Base-by-base conservation (phyloP, 2,113 vertebrate species). In the Otocyon megalotis region DNA sequence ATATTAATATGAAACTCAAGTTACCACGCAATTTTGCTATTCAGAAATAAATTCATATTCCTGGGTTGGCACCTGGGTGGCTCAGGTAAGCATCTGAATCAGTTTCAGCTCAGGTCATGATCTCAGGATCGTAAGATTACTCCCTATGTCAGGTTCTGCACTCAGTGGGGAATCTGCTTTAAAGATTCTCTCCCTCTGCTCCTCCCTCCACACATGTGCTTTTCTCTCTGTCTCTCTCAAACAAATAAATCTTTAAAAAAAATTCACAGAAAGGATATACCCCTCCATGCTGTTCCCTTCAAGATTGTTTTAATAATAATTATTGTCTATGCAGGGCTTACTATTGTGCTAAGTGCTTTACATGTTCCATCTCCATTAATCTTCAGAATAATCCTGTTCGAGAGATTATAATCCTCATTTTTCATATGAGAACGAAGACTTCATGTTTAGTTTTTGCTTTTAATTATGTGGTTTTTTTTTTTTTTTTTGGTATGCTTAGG, bases 371-470 rank as follows among this genome's bases (percentile, higher is more conserved):
- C 20, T 79, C 28, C 82, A 83, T 79, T 95, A 90, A 76, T 85
- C 37, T 50, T 93, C 32, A 72, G 10, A n/a, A 4, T 93, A 90
- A 79, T 65, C 26, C 48, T 88, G 0, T 82, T 80, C 58, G 54
- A 88, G 60, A 48, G n/a, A 82, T 19, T 65, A 20, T 60, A 67
- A 63, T 35, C 14, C 17, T 0, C 10, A 1, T 43, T 92, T 92
- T 96, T 87, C 48, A 97, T 60, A 65, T 92, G 80, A 97, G 67
- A 96, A 90, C n/a, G 37, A 74, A 15, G 35, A 72, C 50, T 82
- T 91, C 50, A 24, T 94, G 54, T 72, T 48, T 67, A 50, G 62
- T 50, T 84, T 60, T 95, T 92, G 35, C n/a, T 94, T 94, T 88
- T 94, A 88, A 53, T 72, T 88, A 12, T 3, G 50, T 84, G 89